Percentiles rank a stretch among this genome's conserved stretches.
Conservation (phyloP, 2,888 invertebrate genomes). For the Helleia helle region DNA sequence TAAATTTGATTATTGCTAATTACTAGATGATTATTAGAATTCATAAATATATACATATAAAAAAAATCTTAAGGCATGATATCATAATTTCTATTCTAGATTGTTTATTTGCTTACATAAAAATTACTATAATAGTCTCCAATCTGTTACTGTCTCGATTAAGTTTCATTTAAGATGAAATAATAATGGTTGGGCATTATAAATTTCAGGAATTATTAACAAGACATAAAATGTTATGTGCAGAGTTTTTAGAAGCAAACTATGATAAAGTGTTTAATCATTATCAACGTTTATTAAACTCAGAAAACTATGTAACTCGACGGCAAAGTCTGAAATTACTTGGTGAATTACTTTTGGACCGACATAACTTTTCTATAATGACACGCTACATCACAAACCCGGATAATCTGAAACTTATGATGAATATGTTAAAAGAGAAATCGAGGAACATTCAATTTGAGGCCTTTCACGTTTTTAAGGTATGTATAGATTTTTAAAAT, state of each 20-base stretch:
- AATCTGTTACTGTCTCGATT: too few species aligned
- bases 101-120: too few species aligned
- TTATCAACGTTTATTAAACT: slow-evolving; percentile 97
- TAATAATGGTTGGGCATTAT: slow-evolving; percentile 6
- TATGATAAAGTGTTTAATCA: slow-evolving; percentile 98
- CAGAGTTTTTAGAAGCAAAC: slow-evolving; percentile 98
- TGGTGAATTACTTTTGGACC: slow-evolving; percentile 96
- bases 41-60: too few species aligned
- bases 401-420: slow-evolving; percentile 99
- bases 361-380: slow-evolving; percentile 99
- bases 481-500: too few species aligned
- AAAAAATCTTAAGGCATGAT: too few species aligned
- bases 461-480: slow-evolving; percentile 99
- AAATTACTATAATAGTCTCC: too few species aligned
- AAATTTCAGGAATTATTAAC: slow-evolving; percentile 88
- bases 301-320: slow-evolving; percentile 99
- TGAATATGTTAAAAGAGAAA: slow-evolving; percentile 99
- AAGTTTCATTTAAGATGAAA: too few species aligned
- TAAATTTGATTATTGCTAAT: too few species aligned
- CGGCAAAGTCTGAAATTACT: slow-evolving; percentile 98
- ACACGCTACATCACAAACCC: slow-evolving; percentile 99
- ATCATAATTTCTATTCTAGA: too few species aligned
- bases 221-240: slow-evolving; percentile 95
- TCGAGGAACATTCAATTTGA: slow-evolving; percentile 99
- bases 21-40: too few species aligned